These are phyloP conservation scores for Pogonophryne albipinna DNA, from an alignment of 2,797 vertebrate genomes.

Conservation along the genomic window DNA sequence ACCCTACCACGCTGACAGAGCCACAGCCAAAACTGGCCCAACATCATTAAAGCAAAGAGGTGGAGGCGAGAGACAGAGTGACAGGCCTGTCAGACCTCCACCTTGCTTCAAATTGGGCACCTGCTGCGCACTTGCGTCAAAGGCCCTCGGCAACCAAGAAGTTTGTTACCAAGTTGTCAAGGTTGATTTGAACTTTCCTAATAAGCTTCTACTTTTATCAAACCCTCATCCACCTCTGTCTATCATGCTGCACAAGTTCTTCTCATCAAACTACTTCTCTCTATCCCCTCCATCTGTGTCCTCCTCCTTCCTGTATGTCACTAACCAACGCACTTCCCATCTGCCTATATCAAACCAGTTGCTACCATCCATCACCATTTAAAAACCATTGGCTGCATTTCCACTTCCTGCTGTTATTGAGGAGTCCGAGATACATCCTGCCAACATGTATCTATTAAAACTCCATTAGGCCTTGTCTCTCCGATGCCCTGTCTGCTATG, in stretches of 20 bases:
- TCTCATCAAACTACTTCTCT: conserved; percentile 18
- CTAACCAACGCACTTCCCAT: conserved; percentile 51
- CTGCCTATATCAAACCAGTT: conserved; percentile 59
- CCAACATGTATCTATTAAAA: conserved; percentile 84
- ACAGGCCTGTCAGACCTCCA: conserved; percentile 49
- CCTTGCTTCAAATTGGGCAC: conserved; percentile 55
- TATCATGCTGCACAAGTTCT: conserved; percentile 18
- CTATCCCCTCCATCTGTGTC: conserved; percentile 34
- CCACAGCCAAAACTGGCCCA: conserved; percentile 14
- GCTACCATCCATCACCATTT: conserved; percentile 72
- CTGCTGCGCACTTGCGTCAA: conserved; percentile 40
- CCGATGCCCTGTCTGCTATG: conserved; percentile 39
- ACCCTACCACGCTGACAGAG: conserved; percentile 37
- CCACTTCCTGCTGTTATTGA: conserved; percentile 75
- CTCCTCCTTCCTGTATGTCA: conserved; percentile 48
- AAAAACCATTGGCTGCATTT: conserved; percentile 71
- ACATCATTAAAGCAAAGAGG: conserved; percentile 65
- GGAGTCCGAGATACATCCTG: conserved; percentile 68
- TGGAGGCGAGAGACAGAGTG: conserved; percentile 9
- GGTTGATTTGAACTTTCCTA: conserved; percentile 53
- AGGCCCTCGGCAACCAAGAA: conserved; percentile 25
- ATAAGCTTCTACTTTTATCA: conserved; percentile 46
- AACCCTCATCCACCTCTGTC: conserved; percentile 30
- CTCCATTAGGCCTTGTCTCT: conserved; percentile 70
- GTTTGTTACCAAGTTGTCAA: conserved; percentile 56